Evolutionary conservation across 2,113 vertebrate species (phyloP).

Genomic region (Erpornis zantholeuca): DNA sequence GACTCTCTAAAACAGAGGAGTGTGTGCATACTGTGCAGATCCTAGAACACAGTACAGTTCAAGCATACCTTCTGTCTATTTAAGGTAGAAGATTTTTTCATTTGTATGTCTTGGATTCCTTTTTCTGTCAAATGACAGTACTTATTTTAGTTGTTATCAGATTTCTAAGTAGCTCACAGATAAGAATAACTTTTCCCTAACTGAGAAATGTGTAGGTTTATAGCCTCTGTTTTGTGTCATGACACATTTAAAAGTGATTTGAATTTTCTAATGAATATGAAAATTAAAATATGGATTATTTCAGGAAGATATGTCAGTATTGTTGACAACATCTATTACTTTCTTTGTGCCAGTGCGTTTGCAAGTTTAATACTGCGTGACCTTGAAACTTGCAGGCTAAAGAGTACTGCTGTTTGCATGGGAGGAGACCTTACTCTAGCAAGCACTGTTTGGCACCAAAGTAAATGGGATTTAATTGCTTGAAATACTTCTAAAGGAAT

Average conservation of each 20-base stretch:
- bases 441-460: not conserved
- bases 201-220: not conserved
- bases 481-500: not conserved
- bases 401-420: not conserved
- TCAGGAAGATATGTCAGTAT: not conserved
- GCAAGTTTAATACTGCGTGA: not conserved
- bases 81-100: not conserved
- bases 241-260: not conserved
- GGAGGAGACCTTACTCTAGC: not conserved
- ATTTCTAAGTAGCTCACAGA: not conserved
- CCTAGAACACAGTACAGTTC: not conserved
- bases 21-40: not conserved
- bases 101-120: not conserved
- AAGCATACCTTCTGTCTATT: not conserved
- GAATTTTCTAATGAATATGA: not conserved
- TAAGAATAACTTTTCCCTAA: not conserved
- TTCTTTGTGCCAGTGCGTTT: not conserved
- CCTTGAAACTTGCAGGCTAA: constrained; percentile 6
- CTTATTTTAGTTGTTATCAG: not conserved
- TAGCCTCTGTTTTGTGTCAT: not conserved
- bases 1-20: no score
- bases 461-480: not conserved
- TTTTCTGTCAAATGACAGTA: not conserved
- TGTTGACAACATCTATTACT: not conserved
- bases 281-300: constrained; percentile 8